These are phyloP conservation scores for Glaucopsyche alexis DNA, from an alignment of 2,888 invertebrate genomes.

Conservation along the genomic window DNA sequence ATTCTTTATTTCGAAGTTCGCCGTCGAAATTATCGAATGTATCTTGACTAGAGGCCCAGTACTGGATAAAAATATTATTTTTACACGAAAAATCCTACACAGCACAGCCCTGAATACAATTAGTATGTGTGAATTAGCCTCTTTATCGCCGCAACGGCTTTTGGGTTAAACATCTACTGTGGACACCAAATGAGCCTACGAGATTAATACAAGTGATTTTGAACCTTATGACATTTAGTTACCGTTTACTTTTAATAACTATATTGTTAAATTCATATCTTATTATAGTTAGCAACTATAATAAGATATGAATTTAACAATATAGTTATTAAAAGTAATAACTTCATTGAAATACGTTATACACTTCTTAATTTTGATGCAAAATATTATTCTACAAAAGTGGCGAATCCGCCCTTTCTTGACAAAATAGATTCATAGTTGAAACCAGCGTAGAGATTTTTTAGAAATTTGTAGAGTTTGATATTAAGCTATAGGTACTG, in stretches of 20 bases:
- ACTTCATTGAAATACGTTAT: neutral
- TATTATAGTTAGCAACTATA: neutral
- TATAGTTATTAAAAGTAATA: too few relatives aligned
- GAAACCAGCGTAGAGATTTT: too few relatives aligned
- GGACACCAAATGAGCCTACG: conserved; percentile 10
- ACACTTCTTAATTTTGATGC: too few relatives aligned
- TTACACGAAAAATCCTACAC: neutral
- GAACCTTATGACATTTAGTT: neutral
- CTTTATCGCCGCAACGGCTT: conserved; percentile 36
- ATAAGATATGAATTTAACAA: neutral
- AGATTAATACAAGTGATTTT: neutral
- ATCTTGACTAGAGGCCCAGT: too few relatives aligned
- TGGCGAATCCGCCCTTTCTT: too few relatives aligned
- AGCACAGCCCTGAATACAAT: conserved; percentile 40
- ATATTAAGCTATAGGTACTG: too few relatives aligned
- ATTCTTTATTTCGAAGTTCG: too few relatives aligned
- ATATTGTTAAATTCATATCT: neutral
- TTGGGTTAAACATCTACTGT: conserved; percentile 35
- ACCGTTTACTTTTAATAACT: neutral
- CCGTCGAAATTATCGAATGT: too few relatives aligned
- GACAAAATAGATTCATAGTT: too few relatives aligned
- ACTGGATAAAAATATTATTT: neutral
- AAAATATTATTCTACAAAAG: too few relatives aligned
- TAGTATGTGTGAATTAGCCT: conserved; percentile 54
- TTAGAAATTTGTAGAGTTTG: too few relatives aligned